Base-by-base conservation (phyloP, 2,888 invertebrate species). In the Brachyopa scutellaris region DNA sequence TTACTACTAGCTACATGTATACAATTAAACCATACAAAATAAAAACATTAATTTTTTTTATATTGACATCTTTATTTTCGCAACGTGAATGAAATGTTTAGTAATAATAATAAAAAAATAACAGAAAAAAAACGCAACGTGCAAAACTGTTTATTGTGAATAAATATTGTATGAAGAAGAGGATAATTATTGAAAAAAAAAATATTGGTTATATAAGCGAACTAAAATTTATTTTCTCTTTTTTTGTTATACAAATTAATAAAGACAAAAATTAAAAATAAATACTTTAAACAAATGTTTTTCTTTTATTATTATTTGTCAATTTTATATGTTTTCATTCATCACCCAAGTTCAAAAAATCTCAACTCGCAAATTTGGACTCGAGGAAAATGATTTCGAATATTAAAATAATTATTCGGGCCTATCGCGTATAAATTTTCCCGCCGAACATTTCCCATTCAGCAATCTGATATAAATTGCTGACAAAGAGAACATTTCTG, bases 1-100 rank as follows among this genome's bases (percentile, higher is more conserved):
- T 64, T 64, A 62, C 51, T 73, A 62, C 42, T 64, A 64, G 62
- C 47, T 57, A 73, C 51, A 55, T 73, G 72, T 72, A 72, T 62
- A 72, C 62, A 55, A 73, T 36, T 26, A 49, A 64, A 45, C 9
- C 42, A 62, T 33, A 42, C 13, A 31, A 49, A 26, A 36, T 33
- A 49, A 51, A 61, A 45, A 29, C n/a, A 51, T 36, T 45, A 55
- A 73, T 72, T 72, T 29, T 49, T 38, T 53, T 40, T 40, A 57
- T 49, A 57, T 36, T 61, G 45, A 53, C 49, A 59, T 1, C 13
- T 64, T 73, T 55, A 55, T 33, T 61, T 72, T 53, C 51, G 53
- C 72, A 53, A 61, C 42, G 47, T 55, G 36, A 64, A 1, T 55
- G 17, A 59, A 66, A 29, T 31, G 19, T 42, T 40, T 36, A 29